Evolutionary conservation across 2,888 invertebrate genomes (phyloP), one percentile per base, ranked within the genome.

Genomic region (Steinernema scapterisci): DNA sequence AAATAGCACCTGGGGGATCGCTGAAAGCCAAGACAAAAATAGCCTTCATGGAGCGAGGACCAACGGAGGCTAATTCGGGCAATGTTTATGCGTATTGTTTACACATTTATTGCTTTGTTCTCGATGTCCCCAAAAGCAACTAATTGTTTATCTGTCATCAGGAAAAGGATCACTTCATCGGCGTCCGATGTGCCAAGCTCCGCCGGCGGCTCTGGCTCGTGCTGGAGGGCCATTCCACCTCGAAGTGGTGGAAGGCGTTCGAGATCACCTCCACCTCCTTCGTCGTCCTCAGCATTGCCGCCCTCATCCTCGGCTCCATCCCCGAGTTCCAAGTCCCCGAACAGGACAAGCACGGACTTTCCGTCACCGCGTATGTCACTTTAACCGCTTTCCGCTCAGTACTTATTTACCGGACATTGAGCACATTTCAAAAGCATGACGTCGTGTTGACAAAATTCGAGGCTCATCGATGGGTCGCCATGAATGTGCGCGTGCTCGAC

Each of bases 81-180:
- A 38, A 9, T 38, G 38, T 38, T 38, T 38, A 38, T 38, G 9
- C 38, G 38, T 38, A n/a, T n/a, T n/a, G n/a, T n/a, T n/a, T n/a
- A n/a, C 9, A 38, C 5, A 6, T 38, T 38, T 38, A 9, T 38
- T 71, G n/a, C 6, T 48, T 70, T 13, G 13, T 44, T 44, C 16
- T 31, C 16, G 11, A 70, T 13, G 38, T n/a, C 16, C 23, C 23
- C 25, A 70, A 2, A 70, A 31, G 21, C 23, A 70, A 31, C 16
- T 43, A 63, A 23, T 3, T 43, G 70, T 43, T 63, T 63, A 63
- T 63, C 44, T 11, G 6, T 71, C 79, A 83, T 76, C 73, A 86
- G 86, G 85, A 85, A 70, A 86, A 86, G 73, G 86, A 86, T 52
- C 86, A 86, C 56, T 86, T 86, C 80, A 85, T 85, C 70, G 86